Percentiles rank a stretch among this genome's conserved stretches.
Conservation (phyloP, 2,797 vertebrate species). For the Melanotaenia pygmaea region DNA sequence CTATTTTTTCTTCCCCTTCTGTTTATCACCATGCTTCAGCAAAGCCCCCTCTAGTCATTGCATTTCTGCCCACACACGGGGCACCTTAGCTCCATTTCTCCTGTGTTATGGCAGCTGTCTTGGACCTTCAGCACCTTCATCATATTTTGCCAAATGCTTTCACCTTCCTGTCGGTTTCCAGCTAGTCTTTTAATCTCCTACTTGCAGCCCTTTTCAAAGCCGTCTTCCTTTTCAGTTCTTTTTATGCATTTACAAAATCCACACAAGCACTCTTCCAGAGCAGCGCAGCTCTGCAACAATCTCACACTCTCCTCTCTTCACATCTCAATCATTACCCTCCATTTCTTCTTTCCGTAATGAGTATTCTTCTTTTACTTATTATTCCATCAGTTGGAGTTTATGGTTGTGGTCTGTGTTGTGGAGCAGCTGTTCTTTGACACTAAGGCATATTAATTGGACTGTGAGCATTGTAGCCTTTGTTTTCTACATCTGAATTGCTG, state of each 20-base stretch:
- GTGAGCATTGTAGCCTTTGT: conserved; percentile 71
- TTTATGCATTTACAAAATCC: conserved; percentile 24
- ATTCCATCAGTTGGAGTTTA: conserved; percentile 78
- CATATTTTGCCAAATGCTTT: conserved; percentile 42
- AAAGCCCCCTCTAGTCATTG: conserved; percentile 77
- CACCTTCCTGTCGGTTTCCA: conserved; percentile 30
- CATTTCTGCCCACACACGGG: conserved; percentile 76
- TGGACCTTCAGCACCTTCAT: conserved; percentile 48
- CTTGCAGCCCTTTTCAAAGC: conserved; percentile 20
- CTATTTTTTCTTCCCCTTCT: conserved; percentile 76
- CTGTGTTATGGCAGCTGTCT: conserved; percentile 44
- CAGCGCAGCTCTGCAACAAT: conserved; percentile 37
- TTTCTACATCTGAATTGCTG: conserved; percentile 63
- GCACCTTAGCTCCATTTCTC: conserved; percentile 59
- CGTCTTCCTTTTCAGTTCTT: conserved; percentile 18
- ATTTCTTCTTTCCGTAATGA: conserved; percentile 30
- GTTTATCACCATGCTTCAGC: conserved; percentile 78
- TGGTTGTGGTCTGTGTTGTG: conserved; percentile 71
- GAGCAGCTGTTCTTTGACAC: conserved; percentile 84
- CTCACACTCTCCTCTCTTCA: conserved; percentile 27
- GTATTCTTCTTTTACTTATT: conserved; percentile 63
- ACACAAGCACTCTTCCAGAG: conserved; percentile 18
- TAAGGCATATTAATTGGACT: conserved; percentile 83
- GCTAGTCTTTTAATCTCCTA: conserved; percentile 36
- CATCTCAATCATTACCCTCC: conserved; percentile 24